A percentile compares a stretch with the other conserved stretches of the same genome.
phyloP scores from a whole-genome alignment of 2,113 vertebrate genomes.

The Cyprinus carpio region DNA sequence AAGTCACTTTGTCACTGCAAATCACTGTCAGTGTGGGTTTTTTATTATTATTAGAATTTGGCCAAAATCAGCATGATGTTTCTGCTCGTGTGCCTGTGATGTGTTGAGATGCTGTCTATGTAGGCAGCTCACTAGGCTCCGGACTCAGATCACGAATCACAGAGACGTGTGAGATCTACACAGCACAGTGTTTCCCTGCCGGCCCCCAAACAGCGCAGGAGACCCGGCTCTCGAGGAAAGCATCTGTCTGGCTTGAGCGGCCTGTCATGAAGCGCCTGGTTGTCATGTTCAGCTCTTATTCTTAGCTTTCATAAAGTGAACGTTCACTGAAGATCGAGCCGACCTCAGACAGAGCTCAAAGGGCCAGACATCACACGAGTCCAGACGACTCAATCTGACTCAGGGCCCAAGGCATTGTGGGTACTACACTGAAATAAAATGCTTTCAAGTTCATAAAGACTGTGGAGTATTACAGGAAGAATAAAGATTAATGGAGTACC shows the following conservation, averaged over 20 bases:
- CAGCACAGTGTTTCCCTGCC: not conserved
- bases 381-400: not conserved
- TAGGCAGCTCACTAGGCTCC: not conserved
- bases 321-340: slow-evolving; percentile 35
- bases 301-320: slow-evolving; percentile 46
- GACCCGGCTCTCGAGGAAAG: too few species aligned
- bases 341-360: slow-evolving; percentile 8
- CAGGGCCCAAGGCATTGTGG: not conserved
- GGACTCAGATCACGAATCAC: not conserved
- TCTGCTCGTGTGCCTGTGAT: not conserved
- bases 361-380: not conserved
- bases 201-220: not conserved
- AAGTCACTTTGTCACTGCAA: not conserved
- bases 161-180: not conserved
- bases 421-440: too few species aligned
- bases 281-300: too few species aligned
- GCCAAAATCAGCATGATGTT: not conserved
- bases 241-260: slow-evolving; percentile 52
- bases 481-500: too few species aligned
- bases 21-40: not conserved
- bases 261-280: slow-evolving; percentile 59
- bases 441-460: too few species aligned
- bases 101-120: slow-evolving; percentile 21
- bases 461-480: too few species aligned
- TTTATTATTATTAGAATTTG: not conserved